Base-by-base conservation (phyloP, 2,797 vertebrate species). In the Ptychobarbus kaznakovi region DNA sequence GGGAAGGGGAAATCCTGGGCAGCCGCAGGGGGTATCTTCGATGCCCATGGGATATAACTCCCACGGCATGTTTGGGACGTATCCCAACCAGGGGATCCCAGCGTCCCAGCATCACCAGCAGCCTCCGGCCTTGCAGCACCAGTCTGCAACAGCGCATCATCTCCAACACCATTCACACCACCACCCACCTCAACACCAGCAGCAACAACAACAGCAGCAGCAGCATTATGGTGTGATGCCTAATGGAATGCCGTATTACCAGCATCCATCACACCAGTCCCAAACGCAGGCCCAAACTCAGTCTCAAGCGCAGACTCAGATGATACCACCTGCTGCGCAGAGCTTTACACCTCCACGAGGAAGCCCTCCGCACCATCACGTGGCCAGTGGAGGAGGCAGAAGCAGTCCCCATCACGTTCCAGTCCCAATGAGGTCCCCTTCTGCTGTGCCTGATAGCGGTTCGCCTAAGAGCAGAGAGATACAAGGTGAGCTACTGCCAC, bases 1-100 rank as follows among this genome's bases (percentile, higher is more conserved):
- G 97, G 96, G 93, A 86, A 96, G 97, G 38, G 95, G 94, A 91
- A 96, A 93, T 85, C 88, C 97, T 76, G 88, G 95, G 49, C 90
- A 96, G 16, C 97, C 97, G 35, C 97, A 97, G 66, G 94, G 94
- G 82, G 93, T 94, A 32, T 95, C 96, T 89, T 94, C 91, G 20
- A 63, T 89, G 80, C n/a, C 63, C 90, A 90, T 95, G 68, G 95
- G 86, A 92, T 96, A 95, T 81, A 94, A 92, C 88, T 93, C 95
- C 79, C 94, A 93, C 78, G 87, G 90, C 81, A 91, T 95, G 92
- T 98, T 96, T 22, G 88, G 95, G 56, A 93, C 93, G 51, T 94
- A 96, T 84, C 95, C 96, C 90, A 94, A 93, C 93, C 97, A 92
- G 94, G 93, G 87, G 92, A 95, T 94, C 92, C 93, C 96, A 22